Evolutionary conservation across 2,888 invertebrate genomes (phyloP), one percentile per base, ranked within the genome.

Genomic region (Seira sanloemensis): DNA sequence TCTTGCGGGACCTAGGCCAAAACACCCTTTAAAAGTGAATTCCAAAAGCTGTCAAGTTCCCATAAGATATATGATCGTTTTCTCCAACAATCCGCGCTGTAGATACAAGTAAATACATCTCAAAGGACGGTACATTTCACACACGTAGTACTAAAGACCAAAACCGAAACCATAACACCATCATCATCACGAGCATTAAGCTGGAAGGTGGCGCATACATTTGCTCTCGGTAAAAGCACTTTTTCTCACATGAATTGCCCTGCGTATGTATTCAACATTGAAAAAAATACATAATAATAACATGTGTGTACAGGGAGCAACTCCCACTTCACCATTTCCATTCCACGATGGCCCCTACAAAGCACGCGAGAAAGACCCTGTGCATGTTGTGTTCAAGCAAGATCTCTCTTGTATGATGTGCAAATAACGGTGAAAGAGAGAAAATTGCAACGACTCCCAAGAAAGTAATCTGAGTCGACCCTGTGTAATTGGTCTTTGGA

Each of bases 401-500:
- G n/a, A n/a, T n/a, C n/a, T n/a, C n/a, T n/a, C n/a, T n/a, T n/a
- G n/a, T n/a, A n/a, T n/a, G n/a, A n/a, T n/a, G n/a, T n/a, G n/a
- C n/a, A n/a, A n/a, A n/a, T n/a, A 24, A 37, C 23, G 69, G 69
- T 27, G 1, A 1, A 1, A 19, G 0, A 69, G 37, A 12, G 19
- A 37, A 26, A 19, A 26, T 69, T 16, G 50, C 26, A 77, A 77
- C 54, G 68, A 21, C 19, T 77, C 77, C 58, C 77, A 26, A 21
- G 68, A 54, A 69, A 69, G 27, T 58, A 24, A 77, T 77, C 77
- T 2, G 5, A 58, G 66, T 54, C 54, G 5, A 19, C 68, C 54
- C 19, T 26, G 54, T 77, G 26, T 77, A 77, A 77, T 68, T 77
- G 69, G 77, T 58, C 77, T 58, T 26, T n/a, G n/a, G n/a, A n/a